phyloP scores from a whole-genome alignment of 1,140 invertebrate genomes.

The Drosophila nebulosa region DNA sequence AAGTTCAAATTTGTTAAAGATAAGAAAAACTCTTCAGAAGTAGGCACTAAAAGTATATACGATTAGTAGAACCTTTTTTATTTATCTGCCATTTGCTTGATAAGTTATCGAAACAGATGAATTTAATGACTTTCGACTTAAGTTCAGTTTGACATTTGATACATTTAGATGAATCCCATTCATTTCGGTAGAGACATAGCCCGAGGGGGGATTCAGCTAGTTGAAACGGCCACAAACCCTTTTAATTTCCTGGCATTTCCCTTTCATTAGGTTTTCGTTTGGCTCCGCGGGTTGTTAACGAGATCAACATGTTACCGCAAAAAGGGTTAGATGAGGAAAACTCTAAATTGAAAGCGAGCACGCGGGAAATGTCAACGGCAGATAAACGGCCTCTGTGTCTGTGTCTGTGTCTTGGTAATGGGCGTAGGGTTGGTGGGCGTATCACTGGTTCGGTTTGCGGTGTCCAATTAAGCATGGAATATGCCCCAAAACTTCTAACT shows the following conservation, averaged over 20 bases:
- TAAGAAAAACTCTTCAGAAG: too few species aligned
- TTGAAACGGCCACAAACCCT: slow-evolving; percentile 40
- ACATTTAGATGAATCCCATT: slow-evolving; percentile 39
- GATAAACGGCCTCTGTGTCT: slow-evolving; percentile 52
- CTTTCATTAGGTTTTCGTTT: slow-evolving; percentile 45
- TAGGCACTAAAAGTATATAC: too few species aligned
- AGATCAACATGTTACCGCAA: slow-evolving; percentile 71
- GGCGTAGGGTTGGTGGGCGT: slow-evolving; percentile 13
- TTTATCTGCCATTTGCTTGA: too few species aligned
- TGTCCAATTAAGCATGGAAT: slow-evolving; percentile 48
- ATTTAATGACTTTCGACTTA: slow-evolving; percentile 23
- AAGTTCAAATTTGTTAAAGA: too few species aligned
- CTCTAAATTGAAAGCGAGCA: slow-evolving; percentile 35
- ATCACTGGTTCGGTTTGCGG: slow-evolving; percentile 14
- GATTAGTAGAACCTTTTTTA: too few species aligned
- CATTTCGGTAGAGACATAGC: slow-evolving; percentile 6
- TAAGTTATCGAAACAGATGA: slow-evolving; percentile 35
- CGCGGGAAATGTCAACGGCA: slow-evolving; percentile 70
- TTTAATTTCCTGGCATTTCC: slow-evolving; percentile 77
- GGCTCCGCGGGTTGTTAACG: slow-evolving; percentile 41
- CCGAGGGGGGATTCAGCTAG: slow-evolving; percentile 1
- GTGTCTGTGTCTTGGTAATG: slow-evolving; percentile 42
- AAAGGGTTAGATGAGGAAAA: slow-evolving; percentile 47
- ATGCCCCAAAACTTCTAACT: background rate
- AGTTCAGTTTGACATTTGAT: slow-evolving; percentile 45